These are phyloP conservation scores for Diaprepes abbreviatus DNA, from an alignment of 2,888 invertebrate genomes.

Conservation along the genomic window DNA sequence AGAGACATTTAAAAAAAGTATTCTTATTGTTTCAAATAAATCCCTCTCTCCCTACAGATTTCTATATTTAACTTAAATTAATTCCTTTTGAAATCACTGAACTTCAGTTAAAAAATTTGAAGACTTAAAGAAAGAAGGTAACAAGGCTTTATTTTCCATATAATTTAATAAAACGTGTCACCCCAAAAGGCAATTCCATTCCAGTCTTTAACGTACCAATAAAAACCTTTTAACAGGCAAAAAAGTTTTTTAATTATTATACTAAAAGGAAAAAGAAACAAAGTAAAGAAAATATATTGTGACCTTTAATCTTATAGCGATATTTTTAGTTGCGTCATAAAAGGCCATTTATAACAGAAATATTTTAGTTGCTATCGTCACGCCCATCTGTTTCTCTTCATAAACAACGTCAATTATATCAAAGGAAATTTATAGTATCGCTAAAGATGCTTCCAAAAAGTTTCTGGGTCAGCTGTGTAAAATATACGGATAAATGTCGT, in stretches of 20 bases:
- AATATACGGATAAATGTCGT: constrained; percentile 1
- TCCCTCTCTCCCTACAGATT: no score
- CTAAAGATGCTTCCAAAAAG: constrained; percentile 28
- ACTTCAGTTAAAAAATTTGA: no score
- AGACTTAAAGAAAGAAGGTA: no score
- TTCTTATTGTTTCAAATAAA: no score
- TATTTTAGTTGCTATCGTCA: constrained; percentile 43
- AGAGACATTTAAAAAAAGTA: no score
- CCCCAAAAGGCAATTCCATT: no score
- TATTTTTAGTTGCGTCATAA: constrained; percentile 37
- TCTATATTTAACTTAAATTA: no score
- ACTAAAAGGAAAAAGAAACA: constrained; percentile 4
- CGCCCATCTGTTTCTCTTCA: constrained; percentile 45
- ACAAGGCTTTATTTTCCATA: no score
- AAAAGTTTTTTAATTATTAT: constrained; percentile 5
- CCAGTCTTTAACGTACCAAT: no score
- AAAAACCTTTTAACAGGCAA: no score
- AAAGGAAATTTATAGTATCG: constrained; percentile 37
- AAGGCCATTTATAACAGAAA: constrained; percentile 41
- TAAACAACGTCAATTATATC: constrained; percentile 45
- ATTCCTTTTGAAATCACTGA: no score
- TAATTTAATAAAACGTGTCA: no score
- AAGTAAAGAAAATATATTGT: constrained; percentile 27
- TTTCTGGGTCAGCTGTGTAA: constrained; percentile 15
- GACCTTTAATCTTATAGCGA: constrained; percentile 30